phyloP scores from a whole-genome alignment of 2,113 vertebrate species.

The Sardina pilchardus region DNA sequence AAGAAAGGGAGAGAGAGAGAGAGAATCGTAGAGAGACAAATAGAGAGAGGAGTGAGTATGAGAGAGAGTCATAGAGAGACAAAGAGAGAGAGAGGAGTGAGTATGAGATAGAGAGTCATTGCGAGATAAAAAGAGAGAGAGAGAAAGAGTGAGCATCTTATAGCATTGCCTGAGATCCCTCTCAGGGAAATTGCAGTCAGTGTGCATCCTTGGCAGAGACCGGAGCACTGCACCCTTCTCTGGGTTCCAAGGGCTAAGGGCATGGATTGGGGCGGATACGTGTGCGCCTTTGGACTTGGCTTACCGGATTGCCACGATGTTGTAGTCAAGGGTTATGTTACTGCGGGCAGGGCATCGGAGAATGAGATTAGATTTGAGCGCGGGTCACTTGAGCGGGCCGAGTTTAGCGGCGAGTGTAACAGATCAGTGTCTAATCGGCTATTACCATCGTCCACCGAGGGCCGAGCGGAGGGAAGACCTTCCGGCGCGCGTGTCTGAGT shows the following conservation, averaged over 20 bases:
- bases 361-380: slow-evolving; percentile 12
- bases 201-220: background rate
- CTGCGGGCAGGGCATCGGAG: background rate
- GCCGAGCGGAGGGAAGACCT: background rate
- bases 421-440: background rate
- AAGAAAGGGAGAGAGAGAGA: too few relatives aligned
- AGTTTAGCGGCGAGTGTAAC: background rate
- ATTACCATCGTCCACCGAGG: background rate
- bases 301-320: background rate
- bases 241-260: background rate
- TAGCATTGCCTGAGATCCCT: background rate
- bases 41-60: too few relatives aligned
- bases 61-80: background rate
- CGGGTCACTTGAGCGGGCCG: background rate
- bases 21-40: too few relatives aligned
- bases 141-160: background rate
- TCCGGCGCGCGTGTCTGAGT: background rate
- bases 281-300: background rate
- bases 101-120: background rate
- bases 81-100: background rate
- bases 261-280: background rate
- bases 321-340: background rate
- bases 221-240: background rate
- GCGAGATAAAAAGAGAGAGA: background rate
- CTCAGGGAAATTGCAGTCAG: background rate